Evolutionary conservation across 2,888 invertebrate species (phyloP).

Genomic region (Agrochola lota): DNA sequence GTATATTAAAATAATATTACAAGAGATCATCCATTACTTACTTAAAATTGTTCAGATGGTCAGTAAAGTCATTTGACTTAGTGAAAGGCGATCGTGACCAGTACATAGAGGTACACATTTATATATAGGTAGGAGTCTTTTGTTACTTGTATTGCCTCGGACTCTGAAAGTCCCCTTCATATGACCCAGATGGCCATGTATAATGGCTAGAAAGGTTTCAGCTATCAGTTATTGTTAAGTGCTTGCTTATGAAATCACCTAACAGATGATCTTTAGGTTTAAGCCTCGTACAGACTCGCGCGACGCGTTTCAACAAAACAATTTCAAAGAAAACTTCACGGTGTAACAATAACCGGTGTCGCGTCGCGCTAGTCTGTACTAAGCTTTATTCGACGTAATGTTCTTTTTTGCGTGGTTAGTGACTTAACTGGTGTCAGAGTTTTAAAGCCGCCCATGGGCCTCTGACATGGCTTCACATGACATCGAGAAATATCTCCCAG

Average conservation of each 20-base stretch:
- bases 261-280: not conserved
- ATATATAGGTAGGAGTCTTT: slow-evolving; percentile 64
- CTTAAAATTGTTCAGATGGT: no score
- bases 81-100: slow-evolving; percentile 81
- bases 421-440: no score
- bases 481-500: no score
- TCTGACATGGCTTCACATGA: no score
- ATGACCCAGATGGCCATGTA: slow-evolving; percentile 53
- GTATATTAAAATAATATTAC: no score
- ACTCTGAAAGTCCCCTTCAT: slow-evolving; percentile 56
- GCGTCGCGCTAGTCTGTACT: no score
- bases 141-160: slow-evolving; percentile 71
- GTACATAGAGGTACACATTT: slow-evolving; percentile 46
- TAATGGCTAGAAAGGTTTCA: slow-evolving; percentile 46
- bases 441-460: no score
- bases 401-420: not conserved
- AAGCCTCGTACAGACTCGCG: no score
- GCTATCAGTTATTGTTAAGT: slow-evolving; percentile 19
- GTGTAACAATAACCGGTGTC: no score
- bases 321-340: no score
- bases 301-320: no score
- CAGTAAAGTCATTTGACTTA: slow-evolving; percentile 69
- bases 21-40: no score
- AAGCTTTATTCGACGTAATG: not conserved
- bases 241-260: slow-evolving; percentile 27